A percentile compares a stretch with the other conserved stretches of the same genome.
Conservation (phyloP, 1,140 invertebrate genomes). For the Neodiprion virginianus region DNA sequence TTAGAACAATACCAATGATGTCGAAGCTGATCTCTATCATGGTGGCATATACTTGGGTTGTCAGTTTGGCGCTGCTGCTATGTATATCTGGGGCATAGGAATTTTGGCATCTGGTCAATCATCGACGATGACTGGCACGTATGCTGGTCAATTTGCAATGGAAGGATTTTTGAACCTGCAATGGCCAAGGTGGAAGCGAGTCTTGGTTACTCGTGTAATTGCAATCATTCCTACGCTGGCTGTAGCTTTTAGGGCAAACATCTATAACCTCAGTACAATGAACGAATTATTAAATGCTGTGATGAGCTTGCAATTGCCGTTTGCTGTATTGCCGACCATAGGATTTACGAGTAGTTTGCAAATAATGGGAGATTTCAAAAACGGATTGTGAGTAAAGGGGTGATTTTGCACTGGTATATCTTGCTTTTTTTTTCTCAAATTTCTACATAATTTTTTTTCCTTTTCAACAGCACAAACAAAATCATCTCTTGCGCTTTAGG, state of each 20-base stretch:
- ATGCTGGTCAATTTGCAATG: conserved; percentile 80
- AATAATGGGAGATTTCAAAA: conserved; percentile 87
- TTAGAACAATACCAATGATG: conserved; percentile 62
- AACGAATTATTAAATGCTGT: conserved; percentile 92
- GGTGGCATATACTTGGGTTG: conserved; percentile 88
- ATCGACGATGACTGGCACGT: conserved; percentile 88
- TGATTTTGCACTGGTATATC: conserved; percentile 7
- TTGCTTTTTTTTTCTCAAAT: conserved; percentile 15
- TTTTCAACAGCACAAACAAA: conserved; percentile 69
- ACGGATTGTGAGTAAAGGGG: conserved; percentile 68
- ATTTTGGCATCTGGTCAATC: conserved; percentile 91
- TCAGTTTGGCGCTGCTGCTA: conserved; percentile 78
- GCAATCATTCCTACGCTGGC: conserved; percentile 91
- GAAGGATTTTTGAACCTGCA: conserved; percentile 89
- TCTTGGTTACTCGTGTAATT: conserved; percentile 84
- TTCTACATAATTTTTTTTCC: conserved; percentile 33
- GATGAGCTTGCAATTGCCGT: conserved; percentile 86
- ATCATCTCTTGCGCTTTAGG: conserved; percentile 73
- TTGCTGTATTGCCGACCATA: conserved; percentile 85
- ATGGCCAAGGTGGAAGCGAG: conserved; percentile 89
- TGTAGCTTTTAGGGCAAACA: conserved; percentile 76
- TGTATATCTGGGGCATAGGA: conserved; percentile 91
- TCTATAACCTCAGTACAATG: conserved; percentile 80
- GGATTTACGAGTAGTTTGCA: conserved; percentile 83
- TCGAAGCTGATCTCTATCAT: conserved; percentile 83